Base-by-base conservation (phyloP, 2,888 invertebrate species). In the Cataglyphis cursor region DNA sequence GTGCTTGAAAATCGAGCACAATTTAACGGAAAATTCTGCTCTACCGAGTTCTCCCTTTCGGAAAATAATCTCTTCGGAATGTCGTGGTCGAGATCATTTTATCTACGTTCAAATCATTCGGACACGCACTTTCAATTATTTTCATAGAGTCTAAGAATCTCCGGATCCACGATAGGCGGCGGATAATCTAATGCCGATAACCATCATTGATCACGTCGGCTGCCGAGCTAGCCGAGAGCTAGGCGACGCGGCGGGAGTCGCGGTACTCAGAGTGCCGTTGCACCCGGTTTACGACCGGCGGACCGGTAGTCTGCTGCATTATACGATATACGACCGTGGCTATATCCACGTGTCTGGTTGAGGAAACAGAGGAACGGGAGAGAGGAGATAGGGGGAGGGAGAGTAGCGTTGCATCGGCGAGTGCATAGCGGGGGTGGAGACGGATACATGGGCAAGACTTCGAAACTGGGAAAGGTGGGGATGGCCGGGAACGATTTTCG, bases 251-350 rank as follows among this genome's bases (percentile, higher is more conserved):
- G 84, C 83, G 62, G 31, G 66, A 74, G 76, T 81, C 59, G 57
- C 87, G 86, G 84, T 88, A 85, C 89, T 88, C 85, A 74, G 85
- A 87, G 85, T 88, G 88, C 87, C 91, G 89, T 90, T 91, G 91
- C 90, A 90, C 90, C 89, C 92, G 91, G 90, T 94, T 94, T 93
- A 94, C 92, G 94, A 93, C 66, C 89, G 89, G 85, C 90, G 90
- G 92, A 93, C 93, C 92, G 92, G 91, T 92, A 92, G 93, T 93
- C 93, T 92, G 92, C 91, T 89, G 90, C 92, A 92, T 93, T 93
- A 88, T 87, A 83, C 87, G 89, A 90, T 90, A 89, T 89, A 90
- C 90, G 89, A 89, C 76, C 85, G 24, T 59, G 59, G 89, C 87
- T 92, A 91, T 92, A 92, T 91, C 89, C 87, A 88, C 87, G 88